Base-by-base conservation (phyloP, 2,113 vertebrate genomes). In the Urocolius indicus region DNA sequence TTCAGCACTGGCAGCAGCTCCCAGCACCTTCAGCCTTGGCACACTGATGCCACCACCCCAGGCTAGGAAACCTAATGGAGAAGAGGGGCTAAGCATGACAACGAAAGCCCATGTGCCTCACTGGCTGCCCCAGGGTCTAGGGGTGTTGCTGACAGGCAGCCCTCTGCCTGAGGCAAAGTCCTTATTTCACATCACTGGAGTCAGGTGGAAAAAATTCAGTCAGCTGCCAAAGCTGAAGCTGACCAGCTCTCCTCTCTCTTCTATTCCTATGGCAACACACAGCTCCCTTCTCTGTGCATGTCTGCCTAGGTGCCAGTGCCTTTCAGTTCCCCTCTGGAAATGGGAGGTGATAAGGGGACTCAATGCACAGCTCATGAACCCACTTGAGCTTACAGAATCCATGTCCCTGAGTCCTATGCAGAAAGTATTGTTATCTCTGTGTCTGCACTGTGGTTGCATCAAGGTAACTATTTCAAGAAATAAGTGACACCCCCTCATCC, bases 181-280 rank as follows among this genome's bases (percentile, higher is more conserved):
- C 30, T 51, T 16, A 16, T 63, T 66, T 45, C 72, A 45, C 67
- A 32, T 30, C 0, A 2, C 34, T 67, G 55, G 63, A 80, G 62
- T 19, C 67, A 92, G n/a, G 29, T 16, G 43, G 57, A 77, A 74
- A 77, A 21, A 81, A 84, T 45, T 21, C 52, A 34, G 17, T 10
- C 1, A 2, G 12, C 49, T 59, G 89, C 59, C 22, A 55, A 24
- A 76, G 76, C 68, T 1, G 7, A 38, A 58, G 78, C 86, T 89
- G 85, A 84, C 90, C 87, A 69, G 78, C 72, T 82, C 86, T 78
- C 78, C 86, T 78, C 78, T 82, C 78, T 30, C 46, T 80, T 65
- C 66, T 14, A 95, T 94, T 89, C 94, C 96, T 95, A 97, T 95
- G 87, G 94, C 81, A 97, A 97, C 95, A 2, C 16, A 48, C 46